These are phyloP conservation scores for Bothrops jararaca DNA, from an alignment of 2,113 vertebrate genomes.

Conservation along the genomic window DNA sequence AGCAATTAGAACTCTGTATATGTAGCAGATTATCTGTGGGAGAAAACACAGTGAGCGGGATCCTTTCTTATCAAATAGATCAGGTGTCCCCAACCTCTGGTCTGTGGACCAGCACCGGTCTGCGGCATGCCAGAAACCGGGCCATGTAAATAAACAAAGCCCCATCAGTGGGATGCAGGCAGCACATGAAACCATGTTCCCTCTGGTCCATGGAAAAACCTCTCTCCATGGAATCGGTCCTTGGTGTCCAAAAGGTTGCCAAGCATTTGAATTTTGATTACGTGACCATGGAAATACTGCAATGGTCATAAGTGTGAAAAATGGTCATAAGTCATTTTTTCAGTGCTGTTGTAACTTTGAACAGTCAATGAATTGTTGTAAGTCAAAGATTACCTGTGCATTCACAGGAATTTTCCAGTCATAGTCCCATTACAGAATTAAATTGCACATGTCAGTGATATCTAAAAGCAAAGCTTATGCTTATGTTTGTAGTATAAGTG, in stretches of 20 bases:
- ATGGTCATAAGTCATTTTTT: not conserved
- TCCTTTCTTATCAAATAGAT: not conserved
- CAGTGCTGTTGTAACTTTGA: not conserved
- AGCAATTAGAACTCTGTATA: not conserved
- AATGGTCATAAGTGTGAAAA: not conserved
- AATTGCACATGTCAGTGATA: conserved; percentile 17
- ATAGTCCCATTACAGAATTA: conserved; percentile 19
- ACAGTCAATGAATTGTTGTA: not conserved
- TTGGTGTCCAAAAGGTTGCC: not conserved
- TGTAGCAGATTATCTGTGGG: not conserved
- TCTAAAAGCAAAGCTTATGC: conserved; percentile 32
- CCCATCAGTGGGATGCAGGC: too few relatives aligned
- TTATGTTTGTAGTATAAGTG: conserved; percentile 25
- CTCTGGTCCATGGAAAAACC: too few relatives aligned
- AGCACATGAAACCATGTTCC: too few relatives aligned
- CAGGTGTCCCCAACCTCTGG: too few relatives aligned
- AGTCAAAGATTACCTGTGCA: not conserved
- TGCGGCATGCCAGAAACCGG: too few relatives aligned
- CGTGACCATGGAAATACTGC: not conserved
- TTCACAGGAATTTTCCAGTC: conserved; percentile 1
- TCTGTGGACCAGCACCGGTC: too few relatives aligned
- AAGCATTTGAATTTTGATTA: not conserved
- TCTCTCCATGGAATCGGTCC: too few relatives aligned
- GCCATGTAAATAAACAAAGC: too few relatives aligned
- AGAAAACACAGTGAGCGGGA: not conserved